phyloP scores from a whole-genome alignment of 2,113 vertebrate genomes.

The Struthio camelus region DNA sequence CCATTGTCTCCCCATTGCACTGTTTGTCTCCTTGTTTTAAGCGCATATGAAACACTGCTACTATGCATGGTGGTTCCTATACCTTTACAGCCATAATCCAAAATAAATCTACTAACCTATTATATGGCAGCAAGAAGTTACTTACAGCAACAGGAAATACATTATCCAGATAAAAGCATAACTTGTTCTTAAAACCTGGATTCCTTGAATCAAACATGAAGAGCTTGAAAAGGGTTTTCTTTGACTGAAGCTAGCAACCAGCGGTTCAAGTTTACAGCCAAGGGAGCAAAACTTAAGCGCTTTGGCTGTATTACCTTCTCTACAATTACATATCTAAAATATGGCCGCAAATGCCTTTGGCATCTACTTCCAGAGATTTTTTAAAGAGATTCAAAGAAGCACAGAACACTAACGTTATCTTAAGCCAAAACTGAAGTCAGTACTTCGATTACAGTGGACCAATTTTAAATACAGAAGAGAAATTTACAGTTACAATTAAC shows the following conservation, averaged over 20 bases:
- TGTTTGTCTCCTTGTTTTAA: background rate
- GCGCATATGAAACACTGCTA: background rate
- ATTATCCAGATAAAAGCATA: background rate
- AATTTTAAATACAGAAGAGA: background rate
- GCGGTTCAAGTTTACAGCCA: background rate
- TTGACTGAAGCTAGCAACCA: background rate
- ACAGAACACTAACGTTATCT: background rate
- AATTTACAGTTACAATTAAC: constrained; percentile 48
- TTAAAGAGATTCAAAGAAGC: background rate
- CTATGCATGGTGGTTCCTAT: background rate
- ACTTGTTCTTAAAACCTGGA: background rate
- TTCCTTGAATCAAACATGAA: background rate
- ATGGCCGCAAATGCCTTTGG: background rate
- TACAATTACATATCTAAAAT: background rate
- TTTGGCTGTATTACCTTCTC: background rate
- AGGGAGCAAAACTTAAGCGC: background rate
- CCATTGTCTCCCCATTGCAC: background rate
- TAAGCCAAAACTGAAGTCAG: background rate
- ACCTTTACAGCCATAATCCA: background rate
- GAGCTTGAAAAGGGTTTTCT: background rate
- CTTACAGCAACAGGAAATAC: background rate
- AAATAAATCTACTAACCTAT: background rate
- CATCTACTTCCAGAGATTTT: constrained; percentile 1
- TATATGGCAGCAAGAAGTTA: background rate
- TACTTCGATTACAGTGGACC: background rate